Conservation (phyloP, 2,113 vertebrate species). For the Tragelaphus strepsiceros region DNA sequence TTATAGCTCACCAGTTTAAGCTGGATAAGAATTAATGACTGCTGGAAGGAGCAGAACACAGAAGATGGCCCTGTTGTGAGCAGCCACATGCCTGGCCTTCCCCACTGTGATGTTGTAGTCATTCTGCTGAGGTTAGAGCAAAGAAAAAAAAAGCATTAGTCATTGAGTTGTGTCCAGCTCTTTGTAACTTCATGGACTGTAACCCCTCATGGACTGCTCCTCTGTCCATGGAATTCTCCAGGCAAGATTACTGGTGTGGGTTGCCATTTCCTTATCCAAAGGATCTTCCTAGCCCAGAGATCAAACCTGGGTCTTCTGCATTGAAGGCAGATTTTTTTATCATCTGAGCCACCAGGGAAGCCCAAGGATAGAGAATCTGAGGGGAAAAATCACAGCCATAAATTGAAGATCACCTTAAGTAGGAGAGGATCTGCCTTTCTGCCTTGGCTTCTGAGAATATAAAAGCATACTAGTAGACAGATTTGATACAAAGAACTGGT, state of each 20-base stretch:
- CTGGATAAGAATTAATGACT: background rate
- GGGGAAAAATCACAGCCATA: background rate
- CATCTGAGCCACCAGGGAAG: background rate
- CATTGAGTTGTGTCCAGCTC: background rate
- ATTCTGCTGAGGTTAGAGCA: background rate
- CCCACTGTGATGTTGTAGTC: background rate
- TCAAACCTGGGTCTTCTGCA: background rate
- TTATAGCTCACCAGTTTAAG: background rate
- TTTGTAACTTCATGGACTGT: background rate
- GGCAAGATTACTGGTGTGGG: background rate
- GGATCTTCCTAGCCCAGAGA: background rate
- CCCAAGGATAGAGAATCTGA: background rate
- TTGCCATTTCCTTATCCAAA: background rate
- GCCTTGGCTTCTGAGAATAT: background rate
- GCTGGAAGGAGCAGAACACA: rapidly evolving
- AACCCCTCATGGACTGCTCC: background rate
- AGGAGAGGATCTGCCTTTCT: background rate
- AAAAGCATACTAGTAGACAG: background rate
- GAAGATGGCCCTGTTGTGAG: too few species aligned
- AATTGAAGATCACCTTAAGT: background rate
- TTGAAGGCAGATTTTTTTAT: background rate
- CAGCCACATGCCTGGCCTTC: background rate
- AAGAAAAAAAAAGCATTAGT: background rate
- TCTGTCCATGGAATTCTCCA: background rate
- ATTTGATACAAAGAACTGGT: background rate